Conservation (phyloP, 1,140 invertebrate genomes). For the Meteorus sp. region DNA sequence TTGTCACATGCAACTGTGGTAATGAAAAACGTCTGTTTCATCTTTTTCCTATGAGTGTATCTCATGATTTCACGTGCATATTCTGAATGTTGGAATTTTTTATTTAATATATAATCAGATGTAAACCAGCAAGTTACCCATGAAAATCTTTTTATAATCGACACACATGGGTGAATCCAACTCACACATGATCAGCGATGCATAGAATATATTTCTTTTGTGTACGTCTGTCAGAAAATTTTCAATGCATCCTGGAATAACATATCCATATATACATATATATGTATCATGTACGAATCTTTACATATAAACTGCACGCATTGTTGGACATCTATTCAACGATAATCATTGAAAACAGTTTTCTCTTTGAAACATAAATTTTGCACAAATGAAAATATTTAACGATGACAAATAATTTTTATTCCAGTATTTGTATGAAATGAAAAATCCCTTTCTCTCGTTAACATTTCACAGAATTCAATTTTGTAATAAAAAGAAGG, state of each 20-base stretch:
- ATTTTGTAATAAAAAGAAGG: not conserved
- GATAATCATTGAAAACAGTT: too few relatives aligned
- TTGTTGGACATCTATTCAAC: not conserved
- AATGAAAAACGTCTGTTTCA: too few relatives aligned
- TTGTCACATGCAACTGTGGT: too few relatives aligned
- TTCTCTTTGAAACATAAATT: too few relatives aligned
- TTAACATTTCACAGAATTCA: too few relatives aligned
- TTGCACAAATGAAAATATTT: too few relatives aligned
- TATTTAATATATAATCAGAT: not conserved
- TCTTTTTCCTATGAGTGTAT: too few relatives aligned
- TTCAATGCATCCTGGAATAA: constrained; percentile 8
- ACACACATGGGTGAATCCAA: constrained; percentile 22
- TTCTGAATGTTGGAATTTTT: not conserved
- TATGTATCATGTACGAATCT: not conserved
- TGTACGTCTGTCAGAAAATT: not conserved
- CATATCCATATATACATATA: not conserved
- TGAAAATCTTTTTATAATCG: constrained; percentile 20
- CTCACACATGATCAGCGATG: constrained; percentile 27
- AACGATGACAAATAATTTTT: too few relatives aligned
- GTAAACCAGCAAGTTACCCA: not conserved
- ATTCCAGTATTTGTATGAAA: too few relatives aligned
- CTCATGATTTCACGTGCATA: too few relatives aligned
- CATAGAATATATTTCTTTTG: constrained; percentile 29
- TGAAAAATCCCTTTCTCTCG: too few relatives aligned
- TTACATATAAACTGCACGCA: not conserved